Base-by-base conservation (phyloP, 2,888 invertebrate genomes). In the Trileptium ribeirensis region DNA sequence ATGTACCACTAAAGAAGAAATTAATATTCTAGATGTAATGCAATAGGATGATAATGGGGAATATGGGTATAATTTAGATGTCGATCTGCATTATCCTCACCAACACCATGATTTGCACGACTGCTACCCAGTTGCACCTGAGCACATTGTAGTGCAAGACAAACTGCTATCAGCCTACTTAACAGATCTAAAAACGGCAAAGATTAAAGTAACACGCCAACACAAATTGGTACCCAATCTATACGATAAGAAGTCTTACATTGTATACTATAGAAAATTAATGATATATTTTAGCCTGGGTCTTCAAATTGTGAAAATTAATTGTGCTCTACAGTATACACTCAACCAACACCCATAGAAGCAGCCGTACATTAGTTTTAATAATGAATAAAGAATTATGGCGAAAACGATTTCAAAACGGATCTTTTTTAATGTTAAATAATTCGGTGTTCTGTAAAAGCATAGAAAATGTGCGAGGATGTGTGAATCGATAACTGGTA, bases 51-150 rank as follows among this genome's bases (percentile, higher is more conserved):
- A 83, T 67, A 83, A 67, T 40, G n/a, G n/a, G n/a, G n/a, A n/a
- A n/a, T n/a, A n/a, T n/a, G 89, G 88, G 0, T 89, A 87, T 81
- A 86, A 90, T 39, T 83, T 90, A 1, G 89, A 90, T 83, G 89
- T 90, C 1, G 89, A 90, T 82, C 81, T 90, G 38, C 85, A 87
- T 39, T 90, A 90, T 84, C 89, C 89, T 1, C 33, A 85, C n/a
- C 80, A 86, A 29, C 81, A 89, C 39, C 89, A 90, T 81, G 86
- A 87, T 70, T 8, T 67, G 8, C 89, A 87, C 78, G 86, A 85
- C 82, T 86, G 87, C 81, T 86, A 87, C 79, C 87, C 88, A 2
- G n/a, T n/a, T n/a, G n/a, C n/a, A n/a, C n/a, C n/a, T n/a, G n/a
- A n/a, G n/a, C n/a, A n/a, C n/a, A n/a, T n/a, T n/a, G n/a, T n/a